Evolutionary conservation across 2,797 vertebrate genomes (phyloP).

Genomic region (Alauda arvensis): DNA sequence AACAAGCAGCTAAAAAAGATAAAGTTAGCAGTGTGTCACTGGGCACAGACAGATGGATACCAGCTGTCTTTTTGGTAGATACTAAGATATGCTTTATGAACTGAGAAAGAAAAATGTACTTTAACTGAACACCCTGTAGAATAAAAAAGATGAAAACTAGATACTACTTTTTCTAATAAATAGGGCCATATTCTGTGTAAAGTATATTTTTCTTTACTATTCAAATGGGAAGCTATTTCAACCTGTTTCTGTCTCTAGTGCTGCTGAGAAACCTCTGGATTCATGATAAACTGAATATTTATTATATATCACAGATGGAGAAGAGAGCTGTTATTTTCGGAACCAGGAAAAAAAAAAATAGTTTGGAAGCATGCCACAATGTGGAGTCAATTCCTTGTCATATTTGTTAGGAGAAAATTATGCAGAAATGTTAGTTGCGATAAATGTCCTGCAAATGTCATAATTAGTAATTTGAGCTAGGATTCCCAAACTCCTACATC

Average conservation of each 20-base stretch:
- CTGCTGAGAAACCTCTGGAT: background rate
- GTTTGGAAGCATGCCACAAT: background rate
- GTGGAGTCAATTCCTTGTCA: background rate
- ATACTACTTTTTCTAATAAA: background rate
- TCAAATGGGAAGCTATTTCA: background rate
- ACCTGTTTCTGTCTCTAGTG: background rate
- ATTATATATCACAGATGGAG: background rate
- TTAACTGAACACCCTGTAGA: background rate
- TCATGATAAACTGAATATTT: background rate
- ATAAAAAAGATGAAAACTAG: background rate
- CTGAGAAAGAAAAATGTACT: background rate
- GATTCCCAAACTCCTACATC: background rate
- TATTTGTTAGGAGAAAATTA: background rate
- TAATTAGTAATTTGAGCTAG: background rate
- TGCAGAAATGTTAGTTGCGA: background rate
- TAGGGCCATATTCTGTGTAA: background rate
- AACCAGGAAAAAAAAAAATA: background rate
- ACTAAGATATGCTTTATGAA: background rate
- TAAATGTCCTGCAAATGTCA: background rate
- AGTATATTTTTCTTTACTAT: background rate
- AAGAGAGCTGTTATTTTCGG: background rate
- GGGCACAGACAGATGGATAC: constrained; percentile 20
- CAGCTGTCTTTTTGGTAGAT: constrained; percentile 14
- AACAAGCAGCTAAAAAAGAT: constrained; percentile 15
- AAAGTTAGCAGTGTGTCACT: background rate